A percentile compares a stretch with the other conserved stretches of the same genome.
Conservation (phyloP, 2,797 vertebrate genomes). For the Gorsachius magnificus region DNA sequence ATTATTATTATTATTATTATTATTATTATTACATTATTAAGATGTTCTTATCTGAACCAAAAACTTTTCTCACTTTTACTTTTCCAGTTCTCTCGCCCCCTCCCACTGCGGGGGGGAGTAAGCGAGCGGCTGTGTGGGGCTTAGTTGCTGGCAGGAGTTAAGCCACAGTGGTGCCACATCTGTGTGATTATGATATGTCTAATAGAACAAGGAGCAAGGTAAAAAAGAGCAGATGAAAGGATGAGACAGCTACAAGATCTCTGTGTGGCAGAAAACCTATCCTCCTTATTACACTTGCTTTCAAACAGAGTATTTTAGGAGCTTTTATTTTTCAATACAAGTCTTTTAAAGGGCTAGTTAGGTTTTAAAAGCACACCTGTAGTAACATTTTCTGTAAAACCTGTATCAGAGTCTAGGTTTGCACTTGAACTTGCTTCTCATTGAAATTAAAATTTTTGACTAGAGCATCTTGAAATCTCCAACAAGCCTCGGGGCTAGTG, state of each 20-base stretch:
- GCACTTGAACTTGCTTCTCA: neutral
- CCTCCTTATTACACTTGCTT: neutral
- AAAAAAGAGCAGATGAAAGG: constrained; percentile 7
- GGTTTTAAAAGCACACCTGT: neutral
- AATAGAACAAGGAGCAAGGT: constrained; percentile 9
- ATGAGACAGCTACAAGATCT: neutral
- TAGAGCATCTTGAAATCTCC: neutral
- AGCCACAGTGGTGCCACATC: neutral
- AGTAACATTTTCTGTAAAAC: neutral
- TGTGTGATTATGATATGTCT: neutral
- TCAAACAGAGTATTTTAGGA: neutral
- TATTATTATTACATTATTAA: too few relatives aligned
- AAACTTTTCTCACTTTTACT: too few relatives aligned
- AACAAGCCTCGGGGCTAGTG: fast-evolving
- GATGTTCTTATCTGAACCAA: too few relatives aligned
- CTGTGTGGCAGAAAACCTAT: neutral
- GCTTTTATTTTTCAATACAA: neutral
- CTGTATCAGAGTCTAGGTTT: neutral
- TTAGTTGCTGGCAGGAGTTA: too few relatives aligned
- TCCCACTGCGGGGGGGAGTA: too few relatives aligned
- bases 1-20: too few relatives aligned
- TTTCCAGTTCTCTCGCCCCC: too few relatives aligned
- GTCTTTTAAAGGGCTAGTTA: neutral
- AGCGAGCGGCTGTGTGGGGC: too few relatives aligned
- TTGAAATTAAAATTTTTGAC: neutral